Conservation (phyloP, 2,888 invertebrate species). For the Mythimna ferrago region DNA sequence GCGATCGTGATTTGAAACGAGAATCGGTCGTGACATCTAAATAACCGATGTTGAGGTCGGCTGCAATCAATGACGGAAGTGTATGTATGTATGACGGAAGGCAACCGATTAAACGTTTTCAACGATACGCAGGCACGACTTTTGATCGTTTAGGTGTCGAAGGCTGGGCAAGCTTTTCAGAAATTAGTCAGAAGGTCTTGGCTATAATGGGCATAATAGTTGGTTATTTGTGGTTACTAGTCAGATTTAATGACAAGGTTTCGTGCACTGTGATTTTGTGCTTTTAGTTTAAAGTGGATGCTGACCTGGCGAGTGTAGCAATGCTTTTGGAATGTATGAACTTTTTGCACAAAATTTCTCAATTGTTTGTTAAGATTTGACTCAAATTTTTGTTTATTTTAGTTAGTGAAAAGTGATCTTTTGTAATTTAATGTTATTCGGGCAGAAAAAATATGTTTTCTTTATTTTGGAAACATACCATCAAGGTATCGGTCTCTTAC, state of each 20-base stretch:
- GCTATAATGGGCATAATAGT: conserved; percentile 54
- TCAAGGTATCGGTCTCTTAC: neutral
- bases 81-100: conserved; percentile 80
- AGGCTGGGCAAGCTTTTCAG: conserved; percentile 66
- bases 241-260: conserved; percentile 54
- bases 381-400: neutral
- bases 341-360: conserved; percentile 1
- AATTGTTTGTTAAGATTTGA: neutral
- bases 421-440: no score
- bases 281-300: conserved; percentile 49
- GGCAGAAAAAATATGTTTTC: no score
- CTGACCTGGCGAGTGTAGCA: conserved; percentile 33
- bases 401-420: no score
- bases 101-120: conserved; percentile 75
- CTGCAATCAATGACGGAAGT: conserved; percentile 88
- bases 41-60: conserved; percentile 84
- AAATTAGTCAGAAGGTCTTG: conserved; percentile 60
- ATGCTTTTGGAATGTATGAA: conserved; percentile 11
- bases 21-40: conserved; percentile 88
- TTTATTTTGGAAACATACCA: neutral
- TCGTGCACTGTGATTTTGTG: conserved; percentile 43
- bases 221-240: conserved; percentile 53
- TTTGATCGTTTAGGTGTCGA: conserved; percentile 67
- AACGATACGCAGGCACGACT: conserved; percentile 72
- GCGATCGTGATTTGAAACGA: conserved; percentile 80